Base-by-base conservation (phyloP, 1,140 invertebrate genomes). In the Euura saliciscinereae region DNA sequence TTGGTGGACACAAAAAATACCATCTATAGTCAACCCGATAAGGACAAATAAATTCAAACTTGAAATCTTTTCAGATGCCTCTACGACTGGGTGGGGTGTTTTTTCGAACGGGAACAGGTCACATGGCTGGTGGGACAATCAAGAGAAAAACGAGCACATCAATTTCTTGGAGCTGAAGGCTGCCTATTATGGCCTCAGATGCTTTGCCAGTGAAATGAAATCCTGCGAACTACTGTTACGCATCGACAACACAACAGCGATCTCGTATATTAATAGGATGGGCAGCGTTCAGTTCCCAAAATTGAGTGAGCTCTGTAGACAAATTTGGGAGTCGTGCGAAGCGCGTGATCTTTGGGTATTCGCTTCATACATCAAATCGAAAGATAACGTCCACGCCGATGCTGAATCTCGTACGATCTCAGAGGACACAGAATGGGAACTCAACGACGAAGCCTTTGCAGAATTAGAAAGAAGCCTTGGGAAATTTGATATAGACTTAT, bases 11-110 rank as follows among this genome's bases (percentile, higher is more conserved):
- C 6, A 11, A n/a, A 8, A 59, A 59, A 6, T 59, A 11, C 51
- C 51, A 4, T 8, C 13, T 5, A 59, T 6, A 6, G 3, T 10
- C 4, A 10, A 67, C 44, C 44, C 10, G 2, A 13, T 67, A 5
- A 67, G 42, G 66, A 43, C 3, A 0, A 44, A 8, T 43, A 69
- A 42, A 7, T 75, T 43, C 51, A 51, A 4, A 45, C 43, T 44
- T 28, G 69, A 66, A 42, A 73, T 73, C 66, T 73, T 73, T 43
- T 59, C 68, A 11, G 73, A 74, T 44, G 73, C 70, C 11, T 74
- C 70, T 3, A 10, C 66, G 10, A 65, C 73, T 71, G 28, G 28
- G 28, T 28, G 28, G 28, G 28, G 28, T 28, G 28, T 28, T 28
- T 28, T 28, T 28, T 28, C 28, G 28, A 28, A 28, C 28, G 28